Conservation (phyloP, 2,113 vertebrate species). For the Erythrocercus mccallii region DNA sequence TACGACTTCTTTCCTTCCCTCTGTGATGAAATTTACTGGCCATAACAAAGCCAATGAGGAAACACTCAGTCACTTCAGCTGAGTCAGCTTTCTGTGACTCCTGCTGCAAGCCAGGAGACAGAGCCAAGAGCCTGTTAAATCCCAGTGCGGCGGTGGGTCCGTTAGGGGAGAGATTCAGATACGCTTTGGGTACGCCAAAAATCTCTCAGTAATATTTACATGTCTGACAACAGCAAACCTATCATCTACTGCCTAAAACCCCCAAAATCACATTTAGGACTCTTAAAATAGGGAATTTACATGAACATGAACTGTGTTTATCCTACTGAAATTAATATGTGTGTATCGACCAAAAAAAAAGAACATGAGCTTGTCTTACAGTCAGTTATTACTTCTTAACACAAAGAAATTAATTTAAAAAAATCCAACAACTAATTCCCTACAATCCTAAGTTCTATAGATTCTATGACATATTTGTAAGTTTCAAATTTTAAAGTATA, state of each 20-base stretch:
- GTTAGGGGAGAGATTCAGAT: not conserved
- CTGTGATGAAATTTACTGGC: not conserved
- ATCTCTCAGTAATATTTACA: not conserved
- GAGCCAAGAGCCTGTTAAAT: not conserved
- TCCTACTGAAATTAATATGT: not conserved
- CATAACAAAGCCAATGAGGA: not conserved
- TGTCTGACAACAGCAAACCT: not conserved
- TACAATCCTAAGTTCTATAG: not conserved
- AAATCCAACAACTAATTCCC: not conserved
- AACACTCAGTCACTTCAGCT: not conserved
- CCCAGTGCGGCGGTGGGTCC: not conserved
- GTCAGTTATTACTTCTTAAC: not conserved
- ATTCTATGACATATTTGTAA: not conserved
- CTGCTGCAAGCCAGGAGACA: not conserved
- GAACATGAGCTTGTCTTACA: not conserved
- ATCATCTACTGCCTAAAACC: not conserved
- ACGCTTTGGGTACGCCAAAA: not conserved
- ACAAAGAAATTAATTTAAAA: not conserved
- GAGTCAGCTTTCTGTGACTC: not conserved
- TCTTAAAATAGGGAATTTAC: not conserved
- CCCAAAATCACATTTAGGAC: not conserved
- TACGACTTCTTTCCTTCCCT: not conserved
- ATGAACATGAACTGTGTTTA: not conserved
- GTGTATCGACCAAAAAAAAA: not conserved
- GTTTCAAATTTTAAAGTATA: not conserved